Percentiles rank a stretch among this genome's conserved stretches.
Evolutionary conservation across 2,113 vertebrate species (phyloP).

Genomic region (Catharus bicknelli): DNA sequence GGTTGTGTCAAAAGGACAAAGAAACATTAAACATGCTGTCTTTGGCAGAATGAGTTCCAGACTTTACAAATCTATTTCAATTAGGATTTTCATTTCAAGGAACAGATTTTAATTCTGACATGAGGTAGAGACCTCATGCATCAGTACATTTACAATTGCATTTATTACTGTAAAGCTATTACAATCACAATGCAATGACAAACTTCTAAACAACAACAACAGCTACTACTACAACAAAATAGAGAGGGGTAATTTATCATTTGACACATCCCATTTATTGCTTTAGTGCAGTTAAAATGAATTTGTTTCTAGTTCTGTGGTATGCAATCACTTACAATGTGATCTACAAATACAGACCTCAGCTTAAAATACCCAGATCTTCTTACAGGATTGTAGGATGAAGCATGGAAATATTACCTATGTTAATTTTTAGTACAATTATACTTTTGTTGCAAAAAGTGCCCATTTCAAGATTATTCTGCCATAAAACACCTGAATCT

Average conservation of each 20-base stretch:
- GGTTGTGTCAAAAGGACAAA: conserved; percentile 15
- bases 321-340: background rate
- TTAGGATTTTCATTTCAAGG: conserved; percentile 8
- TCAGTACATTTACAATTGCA: background rate
- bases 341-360: background rate
- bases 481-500: background rate
- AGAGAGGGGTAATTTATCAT: background rate
- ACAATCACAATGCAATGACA: fast-evolving
- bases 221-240: too few relatives aligned
- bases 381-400: background rate
- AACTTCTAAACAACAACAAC: background rate
- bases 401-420: background rate
- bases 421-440: background rate
- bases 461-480: background rate
- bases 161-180: background rate
- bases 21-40: background rate
- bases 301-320: background rate
- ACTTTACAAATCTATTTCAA: conserved; percentile 11
- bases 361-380: background rate
- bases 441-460: background rate
- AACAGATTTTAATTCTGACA: conserved; percentile 12
- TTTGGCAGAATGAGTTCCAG: background rate
- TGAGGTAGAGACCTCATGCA: background rate
- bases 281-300: background rate
- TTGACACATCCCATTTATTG: background rate